A percentile compares a stretch with the other conserved stretches of the same genome.
Evolutionary conservation across 2,797 vertebrate species (phyloP).

Genomic region (Cirrhinus mrigala): DNA sequence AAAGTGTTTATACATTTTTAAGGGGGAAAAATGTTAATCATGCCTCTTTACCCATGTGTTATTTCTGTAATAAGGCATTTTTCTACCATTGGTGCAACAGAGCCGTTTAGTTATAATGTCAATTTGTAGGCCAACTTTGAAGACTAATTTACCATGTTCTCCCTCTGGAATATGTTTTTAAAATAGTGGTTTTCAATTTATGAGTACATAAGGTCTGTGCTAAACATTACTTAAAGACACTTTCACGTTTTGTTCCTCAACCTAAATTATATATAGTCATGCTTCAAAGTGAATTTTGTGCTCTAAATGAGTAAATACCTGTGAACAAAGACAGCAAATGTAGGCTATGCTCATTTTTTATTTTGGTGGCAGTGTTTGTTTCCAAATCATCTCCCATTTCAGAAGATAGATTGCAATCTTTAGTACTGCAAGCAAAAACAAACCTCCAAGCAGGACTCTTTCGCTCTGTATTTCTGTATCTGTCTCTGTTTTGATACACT

Average conservation of each 20-base stretch:
- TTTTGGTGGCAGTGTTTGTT: not conserved
- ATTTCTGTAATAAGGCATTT: not conserved
- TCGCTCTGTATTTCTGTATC: slow-evolving; percentile 10
- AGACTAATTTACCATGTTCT: slow-evolving; percentile 13
- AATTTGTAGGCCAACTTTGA: slow-evolving; percentile 6
- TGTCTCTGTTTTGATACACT: slow-evolving; percentile 31
- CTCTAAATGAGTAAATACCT: slow-evolving; percentile 9
- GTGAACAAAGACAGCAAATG: slow-evolving; percentile 6
- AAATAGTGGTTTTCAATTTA: slow-evolving; percentile 14
- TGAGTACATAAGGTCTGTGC: not conserved
- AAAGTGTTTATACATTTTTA: no score
- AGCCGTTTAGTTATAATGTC: not conserved
- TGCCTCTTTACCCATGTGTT: not conserved
- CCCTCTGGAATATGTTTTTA: slow-evolving; percentile 23
- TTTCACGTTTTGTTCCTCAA: slow-evolving; percentile 1
- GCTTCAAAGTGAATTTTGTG: not conserved
- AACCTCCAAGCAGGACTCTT: not conserved
- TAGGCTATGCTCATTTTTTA: slow-evolving; percentile 10
- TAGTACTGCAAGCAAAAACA: slow-evolving; percentile 12
- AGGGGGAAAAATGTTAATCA: not conserved
- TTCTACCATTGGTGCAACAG: not conserved
- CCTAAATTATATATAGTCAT: not conserved
- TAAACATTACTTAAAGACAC: slow-evolving; percentile 23
- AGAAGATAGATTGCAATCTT: slow-evolving; percentile 15
- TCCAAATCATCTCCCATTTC: slow-evolving; percentile 4